Conservation (phyloP, 2,888 invertebrate species). For the Leptura quadrifasciata region DNA sequence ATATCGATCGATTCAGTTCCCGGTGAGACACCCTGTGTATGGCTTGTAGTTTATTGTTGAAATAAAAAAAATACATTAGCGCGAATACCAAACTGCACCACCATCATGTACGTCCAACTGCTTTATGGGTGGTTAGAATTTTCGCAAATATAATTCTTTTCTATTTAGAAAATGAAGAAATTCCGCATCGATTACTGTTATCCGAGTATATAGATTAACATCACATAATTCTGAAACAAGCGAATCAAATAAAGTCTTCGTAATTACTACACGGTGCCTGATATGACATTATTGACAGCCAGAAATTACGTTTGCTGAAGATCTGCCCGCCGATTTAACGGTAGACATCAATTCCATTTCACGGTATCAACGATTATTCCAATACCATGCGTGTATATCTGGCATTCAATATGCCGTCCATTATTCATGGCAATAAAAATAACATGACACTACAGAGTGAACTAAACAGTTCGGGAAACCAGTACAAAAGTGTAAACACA, state of each 20-base stretch:
- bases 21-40: no score
- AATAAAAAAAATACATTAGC: no score
- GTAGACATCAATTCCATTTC: conserved; percentile 25
- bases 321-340: conserved; percentile 8
- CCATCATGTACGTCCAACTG: no score
- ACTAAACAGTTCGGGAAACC: conserved; percentile 3
- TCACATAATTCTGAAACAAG: not conserved
- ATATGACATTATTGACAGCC: not conserved
- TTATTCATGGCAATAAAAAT: conserved; percentile 21
- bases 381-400: conserved; percentile 15
- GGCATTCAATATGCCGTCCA: conserved; percentile 17
- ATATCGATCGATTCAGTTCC: no score
- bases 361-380: conserved; percentile 12
- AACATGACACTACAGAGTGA: conserved; percentile 1
- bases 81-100: no score
- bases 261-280: not conserved
- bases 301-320: conserved; percentile 13
- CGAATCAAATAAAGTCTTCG: not conserved
- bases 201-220: no score
- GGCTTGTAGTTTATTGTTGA: no score
- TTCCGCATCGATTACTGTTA: no score
- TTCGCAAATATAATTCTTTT: no score
- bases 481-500: conserved; percentile 8
- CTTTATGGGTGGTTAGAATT: no score
- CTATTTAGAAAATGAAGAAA: no score